Evolutionary conservation across 2,797 vertebrate genomes (phyloP).

Genomic region (Synaphobranchus kaupii): DNA sequence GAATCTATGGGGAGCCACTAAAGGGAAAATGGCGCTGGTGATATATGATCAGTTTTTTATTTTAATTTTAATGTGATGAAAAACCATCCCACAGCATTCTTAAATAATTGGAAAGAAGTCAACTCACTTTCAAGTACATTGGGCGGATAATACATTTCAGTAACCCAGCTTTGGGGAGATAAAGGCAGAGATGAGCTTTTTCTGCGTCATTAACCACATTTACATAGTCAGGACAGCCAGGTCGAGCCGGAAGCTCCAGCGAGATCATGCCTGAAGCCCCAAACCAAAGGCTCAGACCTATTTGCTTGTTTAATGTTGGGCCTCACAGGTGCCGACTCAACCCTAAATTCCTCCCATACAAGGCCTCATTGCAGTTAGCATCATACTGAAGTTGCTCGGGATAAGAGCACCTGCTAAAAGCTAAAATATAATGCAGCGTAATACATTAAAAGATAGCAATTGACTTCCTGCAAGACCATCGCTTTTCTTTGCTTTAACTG

Average conservation of each 20-base stretch:
- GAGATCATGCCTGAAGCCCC: neutral
- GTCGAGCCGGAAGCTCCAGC: no score
- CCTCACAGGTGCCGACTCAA: no score
- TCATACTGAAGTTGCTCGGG: no score
- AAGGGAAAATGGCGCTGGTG: neutral
- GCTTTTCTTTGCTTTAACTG: no score
- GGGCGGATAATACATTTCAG: neutral
- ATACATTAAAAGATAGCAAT: no score
- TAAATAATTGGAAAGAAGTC: neutral
- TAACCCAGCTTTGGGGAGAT: conserved; percentile 1
- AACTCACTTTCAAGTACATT: neutral
- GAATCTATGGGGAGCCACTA: neutral
- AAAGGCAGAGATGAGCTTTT: neutral
- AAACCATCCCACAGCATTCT: neutral
- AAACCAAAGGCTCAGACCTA: neutral
- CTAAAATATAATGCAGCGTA: no score
- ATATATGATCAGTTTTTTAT: neutral
- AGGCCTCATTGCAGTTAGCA: no score
- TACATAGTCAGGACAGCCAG: neutral
- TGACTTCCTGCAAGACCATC: no score
- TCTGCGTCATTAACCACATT: neutral
- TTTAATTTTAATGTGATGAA: neutral
- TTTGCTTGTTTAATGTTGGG: neutral
- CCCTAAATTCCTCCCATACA: no score
- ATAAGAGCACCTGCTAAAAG: no score